Evolutionary conservation across 2,888 invertebrate species (phyloP).

Genomic region (Trichogramma evanescens): DNA sequence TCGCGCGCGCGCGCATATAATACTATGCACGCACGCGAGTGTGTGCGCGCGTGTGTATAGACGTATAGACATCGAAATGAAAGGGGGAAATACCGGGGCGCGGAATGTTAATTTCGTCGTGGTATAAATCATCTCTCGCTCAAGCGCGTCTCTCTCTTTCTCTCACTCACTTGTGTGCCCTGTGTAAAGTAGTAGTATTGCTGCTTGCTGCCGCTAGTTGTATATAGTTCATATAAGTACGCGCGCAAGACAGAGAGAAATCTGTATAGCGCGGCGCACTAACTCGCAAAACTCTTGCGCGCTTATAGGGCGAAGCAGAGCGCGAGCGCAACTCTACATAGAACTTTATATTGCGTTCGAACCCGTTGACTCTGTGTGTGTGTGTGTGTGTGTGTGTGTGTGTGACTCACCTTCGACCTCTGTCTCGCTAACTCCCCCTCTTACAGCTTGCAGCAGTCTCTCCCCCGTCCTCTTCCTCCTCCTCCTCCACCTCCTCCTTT

Average conservation of each 20-base stretch:
- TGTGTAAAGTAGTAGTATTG: not conserved
- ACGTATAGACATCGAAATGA: slow-evolving; percentile 29
- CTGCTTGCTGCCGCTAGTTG: not conserved
- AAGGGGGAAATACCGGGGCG: slow-evolving; percentile 29
- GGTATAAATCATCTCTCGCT: slow-evolving; percentile 30
- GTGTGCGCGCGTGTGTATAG: not conserved
- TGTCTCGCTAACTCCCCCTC: slow-evolving; percentile 10
- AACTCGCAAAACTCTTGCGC: not conserved
- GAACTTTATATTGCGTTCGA: slow-evolving; percentile 19
- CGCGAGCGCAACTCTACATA: slow-evolving; percentile 15
- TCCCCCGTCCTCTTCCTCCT: slow-evolving; percentile 10
- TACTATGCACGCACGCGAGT: not conserved
- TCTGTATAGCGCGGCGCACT: no score
- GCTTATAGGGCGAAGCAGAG: not conserved
- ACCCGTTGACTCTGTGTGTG: not conserved
- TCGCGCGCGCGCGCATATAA: not conserved
- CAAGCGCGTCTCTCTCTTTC: slow-evolving; percentile 2
- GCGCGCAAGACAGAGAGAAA: not conserved
- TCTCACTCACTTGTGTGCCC: slow-evolving; percentile 6
- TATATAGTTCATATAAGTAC: slow-evolving; percentile 2
- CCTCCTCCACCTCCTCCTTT: slow-evolving; percentile 20
- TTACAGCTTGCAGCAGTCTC: not conserved
- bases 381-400: slow-evolving; percentile 18
- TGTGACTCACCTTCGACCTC: slow-evolving; percentile 34
- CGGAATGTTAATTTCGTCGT: slow-evolving; percentile 36